Evolutionary conservation across 2,113 vertebrate genomes (phyloP), one percentile per base, ranked within the genome.

Genomic region (Rhabdornis inornatus): DNA sequence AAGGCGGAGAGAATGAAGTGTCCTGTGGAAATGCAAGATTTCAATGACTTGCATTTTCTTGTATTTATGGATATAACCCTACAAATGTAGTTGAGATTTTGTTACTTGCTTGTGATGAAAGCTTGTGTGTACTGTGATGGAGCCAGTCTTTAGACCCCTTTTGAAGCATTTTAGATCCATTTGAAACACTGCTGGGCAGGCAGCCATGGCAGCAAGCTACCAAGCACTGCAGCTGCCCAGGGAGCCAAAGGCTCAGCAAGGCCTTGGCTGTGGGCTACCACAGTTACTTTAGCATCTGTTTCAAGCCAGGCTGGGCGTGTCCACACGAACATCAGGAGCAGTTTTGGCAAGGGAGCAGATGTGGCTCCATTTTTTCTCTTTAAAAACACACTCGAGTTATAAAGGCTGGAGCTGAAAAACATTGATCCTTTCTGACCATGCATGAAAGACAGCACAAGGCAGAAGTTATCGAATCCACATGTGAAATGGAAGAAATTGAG

Each of bases 1-100:
- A 78, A 75, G n/a, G 16, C 0, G 0, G 19, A 7, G n/a, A 13
- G 6, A 19, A 66, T 0, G 1, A 84, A 24, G 20, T 15, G 28
- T 65, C 68, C 55, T 30, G 23, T 47, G 11, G 25, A 90, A 77
- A 1, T 14, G 31, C 0, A 0, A 42, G 11, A 63, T 47, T 75
- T 33, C 47, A n/a, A 2, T 45, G n/a, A 72, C 40, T 42, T 65
- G 37, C 8, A 33, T 61, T 92, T 88, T 72, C 63, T 39, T 65
- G 35, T 65, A 45, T 69, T 77, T 93, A 64, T 33, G 35, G 33
- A 8, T 79, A 82, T 11, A 85, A 59, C 35, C 25, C 16, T 70
- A 22, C 1, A 1, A 16, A 27, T 8, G 33, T 10, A 63, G 28
- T 23, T 39, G 28, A 63, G 57, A 8, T 64, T 71, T 80, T 52